A percentile compares a stretch with the other conserved stretches of the same genome.
These are phyloP conservation scores for Irena cyanogastra DNA, from an alignment of 2,113 vertebrate genomes.

Conservation along the genomic window DNA sequence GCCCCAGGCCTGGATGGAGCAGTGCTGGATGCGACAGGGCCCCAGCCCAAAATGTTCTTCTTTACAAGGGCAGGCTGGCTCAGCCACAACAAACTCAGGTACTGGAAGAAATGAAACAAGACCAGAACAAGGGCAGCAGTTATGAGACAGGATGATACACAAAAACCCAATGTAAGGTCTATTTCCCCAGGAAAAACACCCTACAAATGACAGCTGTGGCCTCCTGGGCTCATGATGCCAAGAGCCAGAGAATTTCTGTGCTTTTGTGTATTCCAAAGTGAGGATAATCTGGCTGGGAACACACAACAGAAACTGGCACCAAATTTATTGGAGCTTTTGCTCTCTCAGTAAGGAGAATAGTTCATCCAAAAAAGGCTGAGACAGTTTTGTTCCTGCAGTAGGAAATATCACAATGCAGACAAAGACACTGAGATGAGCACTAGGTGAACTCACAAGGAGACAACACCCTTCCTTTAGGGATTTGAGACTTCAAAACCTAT, in stretches of 20 bases:
- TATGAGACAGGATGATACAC: neutral
- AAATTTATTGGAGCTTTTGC: neutral
- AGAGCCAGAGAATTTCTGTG: neutral
- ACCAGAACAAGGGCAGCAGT: neutral
- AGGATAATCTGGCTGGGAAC: neutral
- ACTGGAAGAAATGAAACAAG: neutral
- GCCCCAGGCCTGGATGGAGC: constrained; percentile 33
- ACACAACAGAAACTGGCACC: neutral
- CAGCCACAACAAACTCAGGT: constrained; percentile 9
- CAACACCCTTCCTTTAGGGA: neutral
- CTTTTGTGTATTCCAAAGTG: neutral
- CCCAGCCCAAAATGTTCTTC: neutral
- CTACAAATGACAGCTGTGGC: neutral
- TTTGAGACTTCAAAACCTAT: neutral
- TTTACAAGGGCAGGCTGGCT: constrained; percentile 30
- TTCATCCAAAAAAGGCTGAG: neutral
- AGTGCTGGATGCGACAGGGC: neutral
- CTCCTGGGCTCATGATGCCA: neutral
- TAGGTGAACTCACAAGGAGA: neutral
- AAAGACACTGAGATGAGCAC: neutral
- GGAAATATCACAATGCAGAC: neutral
- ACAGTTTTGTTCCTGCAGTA: neutral
- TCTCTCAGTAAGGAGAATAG: neutral
- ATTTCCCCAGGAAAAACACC: neutral
- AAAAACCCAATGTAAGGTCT: neutral